Percentiles rank a stretch among this genome's conserved stretches.
These are phyloP conservation scores for Eutolmus rufibarbis DNA, from an alignment of 2,888 invertebrate species.

Conservation along the genomic window DNA sequence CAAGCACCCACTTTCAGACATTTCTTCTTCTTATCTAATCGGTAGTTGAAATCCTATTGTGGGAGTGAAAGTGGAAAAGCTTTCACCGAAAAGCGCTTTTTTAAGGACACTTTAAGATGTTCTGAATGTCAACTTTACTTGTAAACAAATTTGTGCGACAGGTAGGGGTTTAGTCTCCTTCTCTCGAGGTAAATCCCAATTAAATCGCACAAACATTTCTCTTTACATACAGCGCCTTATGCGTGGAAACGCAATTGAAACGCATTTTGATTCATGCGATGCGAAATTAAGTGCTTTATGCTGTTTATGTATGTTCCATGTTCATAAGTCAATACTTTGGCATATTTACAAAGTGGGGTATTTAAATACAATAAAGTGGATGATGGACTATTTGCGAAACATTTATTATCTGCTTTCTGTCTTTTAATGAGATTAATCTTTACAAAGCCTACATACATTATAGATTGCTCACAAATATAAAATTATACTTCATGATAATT, in stretches of 20 bases:
- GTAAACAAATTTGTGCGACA: neutral
- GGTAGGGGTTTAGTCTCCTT: neutral
- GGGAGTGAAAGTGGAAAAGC: neutral
- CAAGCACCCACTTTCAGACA: neutral
- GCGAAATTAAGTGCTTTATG: neutral
- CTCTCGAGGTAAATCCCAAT: neutral
- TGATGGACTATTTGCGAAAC: neutral
- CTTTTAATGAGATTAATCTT: neutral
- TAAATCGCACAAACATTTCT: neutral
- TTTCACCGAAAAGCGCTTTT: neutral
- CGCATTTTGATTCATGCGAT: neutral
- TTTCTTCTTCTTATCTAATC: slow-evolving; percentile 26
- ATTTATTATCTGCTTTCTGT: no score
- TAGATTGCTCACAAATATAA: neutral
- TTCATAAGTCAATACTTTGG: neutral
- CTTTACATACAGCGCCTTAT: neutral
- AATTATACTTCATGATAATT: neutral
- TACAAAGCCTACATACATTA: neutral
- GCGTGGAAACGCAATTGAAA: neutral
- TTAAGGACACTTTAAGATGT: slow-evolving; percentile 5
- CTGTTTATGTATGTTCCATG: neutral
- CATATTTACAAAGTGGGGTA: neutral
- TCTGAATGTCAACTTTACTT: neutral
- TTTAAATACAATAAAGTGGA: neutral
- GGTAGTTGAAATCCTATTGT: neutral